phyloP scores from a whole-genome alignment of 1,140 invertebrate genomes.

The Diorhabda carinulata region DNA sequence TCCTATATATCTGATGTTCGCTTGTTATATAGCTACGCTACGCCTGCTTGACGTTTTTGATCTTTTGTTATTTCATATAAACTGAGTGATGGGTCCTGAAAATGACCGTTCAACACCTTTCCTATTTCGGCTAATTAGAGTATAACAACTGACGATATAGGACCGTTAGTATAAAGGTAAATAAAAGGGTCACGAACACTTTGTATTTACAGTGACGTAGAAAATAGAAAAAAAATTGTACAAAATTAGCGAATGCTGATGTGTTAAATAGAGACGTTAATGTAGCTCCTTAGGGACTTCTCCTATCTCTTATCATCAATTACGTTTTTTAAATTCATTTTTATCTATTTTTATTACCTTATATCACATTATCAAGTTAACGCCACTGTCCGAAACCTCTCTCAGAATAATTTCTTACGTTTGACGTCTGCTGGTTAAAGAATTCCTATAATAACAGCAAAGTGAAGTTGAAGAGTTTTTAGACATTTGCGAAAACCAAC shows the following conservation, averaged over 20 bases:
- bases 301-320: too few relatives aligned
- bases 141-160: neutral
- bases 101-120: slow-evolving; percentile 26
- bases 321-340: too few relatives aligned
- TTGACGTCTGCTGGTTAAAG: slow-evolving; percentile 13
- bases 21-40: slow-evolving; percentile 21
- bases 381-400: too few relatives aligned
- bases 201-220: too few relatives aligned
- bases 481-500: slow-evolving; percentile 19
- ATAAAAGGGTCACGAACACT: neutral
- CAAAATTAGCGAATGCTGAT: too few relatives aligned
- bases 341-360: too few relatives aligned
- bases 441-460: slow-evolving; percentile 22
- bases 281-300: too few relatives aligned
- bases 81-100: slow-evolving; percentile 10
- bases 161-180: neutral
- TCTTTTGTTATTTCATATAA: slow-evolving; percentile 11
- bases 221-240: too few relatives aligned
- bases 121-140: slow-evolving; percentile 21
- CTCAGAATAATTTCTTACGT: too few relatives aligned
- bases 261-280: too few relatives aligned
- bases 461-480: slow-evolving; percentile 21
- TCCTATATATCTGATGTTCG: slow-evolving; percentile 21
- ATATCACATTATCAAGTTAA: too few relatives aligned
- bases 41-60: slow-evolving; percentile 15